Conservation (phyloP, 2,113 vertebrate species). For the Tinamus guttatus region DNA sequence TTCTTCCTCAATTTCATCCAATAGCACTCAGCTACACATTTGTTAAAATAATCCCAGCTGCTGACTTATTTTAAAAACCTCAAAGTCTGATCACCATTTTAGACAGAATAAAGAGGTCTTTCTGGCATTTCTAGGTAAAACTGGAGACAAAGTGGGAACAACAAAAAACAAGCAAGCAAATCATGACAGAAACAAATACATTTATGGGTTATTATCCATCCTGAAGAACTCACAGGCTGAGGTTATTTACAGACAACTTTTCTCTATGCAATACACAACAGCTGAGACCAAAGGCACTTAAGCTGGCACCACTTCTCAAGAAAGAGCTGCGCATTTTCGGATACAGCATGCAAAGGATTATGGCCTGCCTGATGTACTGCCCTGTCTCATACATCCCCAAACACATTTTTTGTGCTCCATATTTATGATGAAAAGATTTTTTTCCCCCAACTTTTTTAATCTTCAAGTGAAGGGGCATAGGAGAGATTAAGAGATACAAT, state of each 20-base stretch:
- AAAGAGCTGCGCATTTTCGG: neutral
- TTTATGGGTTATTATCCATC: neutral
- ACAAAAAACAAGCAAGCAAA: neutral
- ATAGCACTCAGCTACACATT: neutral
- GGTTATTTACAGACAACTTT: neutral
- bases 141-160: neutral
- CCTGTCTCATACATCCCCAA: neutral
- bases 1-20: neutral
- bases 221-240: neutral
- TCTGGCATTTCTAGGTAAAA: conserved; percentile 50
- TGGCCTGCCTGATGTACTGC: neutral
- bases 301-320: neutral
- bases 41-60: conserved; percentile 26
- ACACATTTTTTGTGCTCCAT: neutral
- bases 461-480: neutral
- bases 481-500: neutral
- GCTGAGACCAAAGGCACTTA: neutral
- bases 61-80: conserved; percentile 2
- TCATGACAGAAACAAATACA: neutral
- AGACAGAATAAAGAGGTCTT: conserved; percentile 28
- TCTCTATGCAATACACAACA: neutral
- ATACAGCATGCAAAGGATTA: neutral
- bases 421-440: neutral
- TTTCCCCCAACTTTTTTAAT: neutral
- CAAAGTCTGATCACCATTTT: neutral